Evolutionary conservation across 2,888 invertebrate genomes (phyloP).

Genomic region (Cerastis leucographa): DNA sequence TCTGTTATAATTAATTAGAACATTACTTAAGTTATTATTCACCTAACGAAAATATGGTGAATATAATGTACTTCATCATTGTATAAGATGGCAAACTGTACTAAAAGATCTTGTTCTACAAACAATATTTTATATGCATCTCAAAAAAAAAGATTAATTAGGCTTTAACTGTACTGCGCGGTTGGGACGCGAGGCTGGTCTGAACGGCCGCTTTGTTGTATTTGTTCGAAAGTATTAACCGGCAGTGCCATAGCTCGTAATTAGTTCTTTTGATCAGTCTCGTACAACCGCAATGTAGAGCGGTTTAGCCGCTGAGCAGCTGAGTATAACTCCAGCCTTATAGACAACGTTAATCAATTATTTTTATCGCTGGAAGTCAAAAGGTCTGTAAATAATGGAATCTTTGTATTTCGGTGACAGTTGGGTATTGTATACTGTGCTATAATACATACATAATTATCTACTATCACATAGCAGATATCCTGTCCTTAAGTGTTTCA

Average conservation of each 20-base stretch:
- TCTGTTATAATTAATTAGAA: neutral
- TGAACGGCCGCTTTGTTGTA: neutral
- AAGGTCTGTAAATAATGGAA: constrained; percentile 14
- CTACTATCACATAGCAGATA: neutral
- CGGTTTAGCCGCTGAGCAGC: neutral
- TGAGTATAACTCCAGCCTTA: constrained; percentile 5
- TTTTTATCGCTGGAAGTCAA: constrained; percentile 29
- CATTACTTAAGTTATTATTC: constrained; percentile 1
- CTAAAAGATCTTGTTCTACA: neutral
- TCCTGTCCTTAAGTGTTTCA: neutral
- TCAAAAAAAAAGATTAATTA: neutral
- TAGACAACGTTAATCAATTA: neutral
- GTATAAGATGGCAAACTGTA: neutral
- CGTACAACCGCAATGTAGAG: neutral
- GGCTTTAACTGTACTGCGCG: constrained; percentile 5
- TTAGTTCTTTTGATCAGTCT: neutral
- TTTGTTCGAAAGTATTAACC: neutral
- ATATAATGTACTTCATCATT: constrained; percentile 30
- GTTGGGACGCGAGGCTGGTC: neutral
- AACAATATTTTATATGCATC: constrained; percentile 13
- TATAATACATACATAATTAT: neutral
- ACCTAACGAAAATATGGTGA: constrained; percentile 30
- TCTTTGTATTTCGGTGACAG: constrained; percentile 26
- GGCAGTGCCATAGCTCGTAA: neutral
- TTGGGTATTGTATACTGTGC: neutral